phyloP scores from a whole-genome alignment of 2,797 vertebrate genomes.

The Danionella dracula region DNA sequence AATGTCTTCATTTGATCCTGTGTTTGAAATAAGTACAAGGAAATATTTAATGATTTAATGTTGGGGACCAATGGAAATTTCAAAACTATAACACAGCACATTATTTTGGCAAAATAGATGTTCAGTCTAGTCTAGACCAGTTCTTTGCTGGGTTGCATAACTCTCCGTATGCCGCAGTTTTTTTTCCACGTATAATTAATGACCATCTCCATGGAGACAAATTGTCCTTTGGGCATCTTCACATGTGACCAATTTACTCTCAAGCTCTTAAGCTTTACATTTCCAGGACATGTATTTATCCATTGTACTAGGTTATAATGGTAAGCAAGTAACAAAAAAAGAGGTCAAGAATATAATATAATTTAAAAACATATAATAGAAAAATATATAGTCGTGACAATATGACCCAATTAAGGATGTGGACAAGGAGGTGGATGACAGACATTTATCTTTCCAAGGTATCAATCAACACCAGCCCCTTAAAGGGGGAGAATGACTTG shows the following conservation, averaged over 20 bases:
- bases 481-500: too few relatives aligned
- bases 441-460: too few relatives aligned
- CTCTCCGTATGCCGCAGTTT: constrained; percentile 35
- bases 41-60: too few relatives aligned
- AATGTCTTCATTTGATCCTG: too few relatives aligned
- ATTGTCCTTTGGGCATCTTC: constrained; percentile 2
- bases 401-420: too few relatives aligned
- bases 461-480: too few relatives aligned
- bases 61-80: too few relatives aligned
- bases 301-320: background rate
- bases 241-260: constrained; percentile 23
- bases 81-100: too few relatives aligned
- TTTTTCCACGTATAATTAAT: constrained; percentile 46
- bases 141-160: constrained; percentile 39
- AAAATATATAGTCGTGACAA: too few relatives aligned
- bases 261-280: constrained; percentile 26
- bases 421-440: too few relatives aligned
- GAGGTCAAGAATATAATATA: background rate
- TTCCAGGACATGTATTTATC: background rate
- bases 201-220: constrained; percentile 37
- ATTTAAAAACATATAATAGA: too few relatives aligned
- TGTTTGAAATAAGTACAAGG: too few relatives aligned
- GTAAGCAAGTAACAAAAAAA: constrained; percentile 1
- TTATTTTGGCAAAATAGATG: constrained; percentile 21
- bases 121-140: constrained; percentile 36